Evolutionary conservation across 2,113 vertebrate genomes (phyloP).

Genomic region (Eudyptes chrysolophus): DNA sequence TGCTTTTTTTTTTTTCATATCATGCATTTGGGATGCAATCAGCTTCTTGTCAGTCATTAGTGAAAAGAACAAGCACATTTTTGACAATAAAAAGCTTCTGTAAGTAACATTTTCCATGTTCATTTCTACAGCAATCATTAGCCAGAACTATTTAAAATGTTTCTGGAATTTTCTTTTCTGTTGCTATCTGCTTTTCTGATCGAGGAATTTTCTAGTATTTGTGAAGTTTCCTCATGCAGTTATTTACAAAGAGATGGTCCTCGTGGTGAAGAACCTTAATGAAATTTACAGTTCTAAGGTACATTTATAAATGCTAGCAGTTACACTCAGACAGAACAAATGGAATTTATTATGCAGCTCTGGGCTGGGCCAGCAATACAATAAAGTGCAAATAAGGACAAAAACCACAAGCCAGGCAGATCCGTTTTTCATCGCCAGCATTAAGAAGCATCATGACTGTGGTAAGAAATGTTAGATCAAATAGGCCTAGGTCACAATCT

Average conservation of each 20-base stretch:
- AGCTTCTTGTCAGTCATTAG: slow-evolving; percentile 44
- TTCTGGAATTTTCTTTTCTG: slow-evolving; percentile 22
- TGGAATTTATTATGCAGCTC: slow-evolving; percentile 40
- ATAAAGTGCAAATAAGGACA: slow-evolving; percentile 73
- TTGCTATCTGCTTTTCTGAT: neutral
- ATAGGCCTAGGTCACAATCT: slow-evolving; percentile 51
- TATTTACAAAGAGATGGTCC: slow-evolving; percentile 62
- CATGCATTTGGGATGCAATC: slow-evolving; percentile 64
- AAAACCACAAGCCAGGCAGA: slow-evolving; percentile 54
- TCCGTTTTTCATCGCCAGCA: neutral
- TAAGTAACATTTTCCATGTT: slow-evolving; percentile 6
- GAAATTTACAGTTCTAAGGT: slow-evolving; percentile 50
- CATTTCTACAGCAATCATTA: slow-evolving; percentile 35
- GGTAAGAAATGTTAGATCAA: slow-evolving; percentile 33
- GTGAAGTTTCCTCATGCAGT: slow-evolving; percentile 11
- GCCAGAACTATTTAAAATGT: slow-evolving; percentile 28
- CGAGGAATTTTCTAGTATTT: slow-evolving; percentile 9
- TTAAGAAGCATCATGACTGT: slow-evolving; percentile 31
- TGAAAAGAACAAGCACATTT: slow-evolving; percentile 51
- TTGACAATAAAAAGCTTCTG: slow-evolving; percentile 10
- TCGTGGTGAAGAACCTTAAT: slow-evolving; percentile 29
- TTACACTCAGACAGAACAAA: neutral
- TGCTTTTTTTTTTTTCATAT: slow-evolving; percentile 38
- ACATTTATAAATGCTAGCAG: slow-evolving; percentile 27
- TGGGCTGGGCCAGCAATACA: slow-evolving; percentile 43